phyloP scores from a whole-genome alignment of 2,888 invertebrate genomes.

The Netelia fuscicornis region DNA sequence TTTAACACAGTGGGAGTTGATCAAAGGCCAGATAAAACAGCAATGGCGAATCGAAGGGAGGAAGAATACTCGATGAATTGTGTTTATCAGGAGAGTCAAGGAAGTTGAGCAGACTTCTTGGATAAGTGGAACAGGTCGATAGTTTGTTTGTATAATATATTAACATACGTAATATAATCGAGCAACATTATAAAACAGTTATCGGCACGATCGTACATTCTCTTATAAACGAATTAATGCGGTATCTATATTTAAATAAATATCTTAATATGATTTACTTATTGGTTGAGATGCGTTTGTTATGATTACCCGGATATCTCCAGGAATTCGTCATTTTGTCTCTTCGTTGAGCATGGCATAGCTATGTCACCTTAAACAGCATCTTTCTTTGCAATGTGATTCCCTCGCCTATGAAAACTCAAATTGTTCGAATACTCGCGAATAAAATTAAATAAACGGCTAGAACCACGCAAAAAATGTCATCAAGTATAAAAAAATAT shows the following conservation, averaged over 20 bases:
- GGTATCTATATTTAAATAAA: background rate
- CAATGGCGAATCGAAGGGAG: slow-evolving; percentile 85
- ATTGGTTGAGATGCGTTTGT: background rate
- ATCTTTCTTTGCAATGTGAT: background rate
- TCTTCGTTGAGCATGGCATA: background rate
- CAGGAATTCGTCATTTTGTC: background rate
- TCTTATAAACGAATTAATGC: background rate
- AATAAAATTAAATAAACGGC: background rate
- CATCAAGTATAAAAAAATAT: background rate
- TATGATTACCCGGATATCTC: too few relatives aligned
- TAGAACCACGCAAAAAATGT: background rate
- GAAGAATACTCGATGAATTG: slow-evolving; percentile 68
- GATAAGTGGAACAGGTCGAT: background rate
- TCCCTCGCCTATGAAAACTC: background rate
- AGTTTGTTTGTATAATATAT: background rate
- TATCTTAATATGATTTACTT: background rate
- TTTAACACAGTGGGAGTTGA: slow-evolving; percentile 86
- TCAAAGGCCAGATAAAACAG: slow-evolving; percentile 89
- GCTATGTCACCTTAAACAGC: background rate
- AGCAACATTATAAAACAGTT: background rate
- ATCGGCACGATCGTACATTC: background rate
- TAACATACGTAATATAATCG: background rate
- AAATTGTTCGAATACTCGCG: background rate
- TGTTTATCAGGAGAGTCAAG: slow-evolving; percentile 2
- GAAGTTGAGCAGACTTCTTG: too few relatives aligned